Evolutionary conservation across 1,140 invertebrate genomes (phyloP).

Genomic region (Oryzaephilus surinamensis): DNA sequence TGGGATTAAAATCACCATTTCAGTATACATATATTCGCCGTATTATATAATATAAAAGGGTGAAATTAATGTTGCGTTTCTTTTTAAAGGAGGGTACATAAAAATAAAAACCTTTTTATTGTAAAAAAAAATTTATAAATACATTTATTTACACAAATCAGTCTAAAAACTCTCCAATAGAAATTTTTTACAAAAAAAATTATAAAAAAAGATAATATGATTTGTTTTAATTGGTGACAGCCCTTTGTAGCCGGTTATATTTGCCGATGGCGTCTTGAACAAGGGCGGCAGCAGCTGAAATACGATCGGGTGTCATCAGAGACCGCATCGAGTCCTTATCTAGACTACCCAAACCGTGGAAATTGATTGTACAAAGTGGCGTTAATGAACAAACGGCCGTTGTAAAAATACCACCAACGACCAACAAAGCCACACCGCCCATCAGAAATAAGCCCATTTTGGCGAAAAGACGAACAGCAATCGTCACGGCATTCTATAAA

Average conservation of each 20-base stretch:
- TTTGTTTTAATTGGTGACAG: neutral
- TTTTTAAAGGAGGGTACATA: neutral
- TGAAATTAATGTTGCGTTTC: too few species aligned
- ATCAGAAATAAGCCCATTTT: conserved; percentile 45
- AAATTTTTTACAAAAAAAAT: neutral
- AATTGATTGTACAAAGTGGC: conserved; percentile 50
- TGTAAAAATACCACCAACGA: conserved; percentile 38
- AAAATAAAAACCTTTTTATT: neutral
- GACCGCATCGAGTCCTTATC: conserved; percentile 35
- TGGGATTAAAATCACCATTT: too few species aligned
- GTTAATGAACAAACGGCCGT: conserved; percentile 52
- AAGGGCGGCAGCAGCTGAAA: conserved; percentile 48
- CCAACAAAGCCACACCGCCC: conserved; percentile 37
- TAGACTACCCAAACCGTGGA: conserved; percentile 35
- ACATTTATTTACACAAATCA: too few species aligned
- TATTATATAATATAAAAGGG: too few species aligned
- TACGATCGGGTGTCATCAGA: conserved; percentile 41
- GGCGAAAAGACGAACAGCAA: conserved; percentile 28
- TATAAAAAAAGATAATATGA: too few species aligned
- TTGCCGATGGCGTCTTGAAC: conserved; percentile 53
- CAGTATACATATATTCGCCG: too few species aligned
- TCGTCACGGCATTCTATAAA: conserved; percentile 10
- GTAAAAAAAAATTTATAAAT: neutral
- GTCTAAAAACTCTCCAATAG: too few species aligned
- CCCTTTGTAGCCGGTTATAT: conserved; percentile 46